Conservation (phyloP, 2,797 vertebrate genomes). For the Ficedula albicollis region DNA sequence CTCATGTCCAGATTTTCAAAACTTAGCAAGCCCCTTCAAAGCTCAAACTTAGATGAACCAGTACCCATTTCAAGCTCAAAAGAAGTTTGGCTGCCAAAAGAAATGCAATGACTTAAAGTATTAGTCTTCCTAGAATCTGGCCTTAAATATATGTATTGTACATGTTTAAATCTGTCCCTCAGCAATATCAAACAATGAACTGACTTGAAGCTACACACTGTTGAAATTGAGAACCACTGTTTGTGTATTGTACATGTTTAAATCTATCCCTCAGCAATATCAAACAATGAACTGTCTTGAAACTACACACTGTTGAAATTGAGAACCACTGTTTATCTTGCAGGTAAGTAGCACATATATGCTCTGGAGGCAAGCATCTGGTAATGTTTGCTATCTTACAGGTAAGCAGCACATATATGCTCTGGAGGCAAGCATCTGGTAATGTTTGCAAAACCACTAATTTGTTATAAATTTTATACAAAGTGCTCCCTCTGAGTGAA, state of each 20-base stretch:
- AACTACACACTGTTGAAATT: neutral
- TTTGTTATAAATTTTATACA: neutral
- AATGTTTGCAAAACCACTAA: conserved; percentile 3
- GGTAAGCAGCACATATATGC: neutral
- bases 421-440: neutral
- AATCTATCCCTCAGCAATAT: neutral
- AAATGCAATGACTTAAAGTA: neutral
- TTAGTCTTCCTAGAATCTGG: neutral
- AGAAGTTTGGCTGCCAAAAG: neutral
- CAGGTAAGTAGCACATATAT: neutral
- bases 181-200: neutral
- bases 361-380: neutral
- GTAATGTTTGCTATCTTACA: neutral
- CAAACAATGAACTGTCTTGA: neutral
- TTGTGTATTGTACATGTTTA: neutral
- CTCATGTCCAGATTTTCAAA: neutral
- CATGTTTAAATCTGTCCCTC: neutral
- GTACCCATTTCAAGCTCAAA: neutral
- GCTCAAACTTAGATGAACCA: neutral
- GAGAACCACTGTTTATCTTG: neutral
- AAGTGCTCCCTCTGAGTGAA: neutral
- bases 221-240: neutral
- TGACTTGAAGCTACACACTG: neutral
- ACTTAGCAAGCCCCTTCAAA: neutral
- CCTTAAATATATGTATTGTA: neutral